Conservation (phyloP, 2,797 vertebrate species). For the Sphenopsis melanotis region DNA sequence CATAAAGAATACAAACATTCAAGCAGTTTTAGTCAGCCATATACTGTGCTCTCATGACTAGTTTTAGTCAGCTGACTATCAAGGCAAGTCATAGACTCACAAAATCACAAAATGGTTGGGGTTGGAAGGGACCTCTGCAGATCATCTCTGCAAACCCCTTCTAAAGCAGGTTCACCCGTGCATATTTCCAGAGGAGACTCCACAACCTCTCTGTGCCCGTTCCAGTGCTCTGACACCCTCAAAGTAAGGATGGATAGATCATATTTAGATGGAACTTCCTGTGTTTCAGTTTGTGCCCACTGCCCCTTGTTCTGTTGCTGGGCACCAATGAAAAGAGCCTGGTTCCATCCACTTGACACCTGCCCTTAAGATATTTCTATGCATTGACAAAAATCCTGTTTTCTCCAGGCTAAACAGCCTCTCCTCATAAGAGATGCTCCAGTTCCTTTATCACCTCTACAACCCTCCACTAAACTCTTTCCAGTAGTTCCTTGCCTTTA, state of each 20-base stretch:
- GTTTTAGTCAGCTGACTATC: neutral
- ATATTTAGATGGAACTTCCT: neutral
- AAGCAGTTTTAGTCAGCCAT: neutral
- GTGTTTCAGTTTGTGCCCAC: neutral
- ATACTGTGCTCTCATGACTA: neutral
- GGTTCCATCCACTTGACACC: neutral
- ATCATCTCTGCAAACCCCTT: neutral
- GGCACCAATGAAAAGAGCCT: neutral
- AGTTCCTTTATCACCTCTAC: neutral
- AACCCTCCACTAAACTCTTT: neutral
- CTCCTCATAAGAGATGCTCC: neutral
- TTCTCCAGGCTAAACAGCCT: neutral
- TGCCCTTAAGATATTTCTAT: neutral
- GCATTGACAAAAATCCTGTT: neutral
- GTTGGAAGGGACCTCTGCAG: neutral
- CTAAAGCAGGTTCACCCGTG: neutral
- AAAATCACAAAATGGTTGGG: neutral
- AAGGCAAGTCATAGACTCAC: neutral
- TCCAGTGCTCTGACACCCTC: neutral
- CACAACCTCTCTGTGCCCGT: neutral
- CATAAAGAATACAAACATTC: neutral
- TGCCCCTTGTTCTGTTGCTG: neutral
- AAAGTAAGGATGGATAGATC: neutral
- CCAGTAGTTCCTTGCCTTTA: neutral
- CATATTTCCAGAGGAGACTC: neutral